Evolutionary conservation across 64 coral and sea anemone genomes (phyloP).

Genomic region (Montipora efflorescens): DNA sequence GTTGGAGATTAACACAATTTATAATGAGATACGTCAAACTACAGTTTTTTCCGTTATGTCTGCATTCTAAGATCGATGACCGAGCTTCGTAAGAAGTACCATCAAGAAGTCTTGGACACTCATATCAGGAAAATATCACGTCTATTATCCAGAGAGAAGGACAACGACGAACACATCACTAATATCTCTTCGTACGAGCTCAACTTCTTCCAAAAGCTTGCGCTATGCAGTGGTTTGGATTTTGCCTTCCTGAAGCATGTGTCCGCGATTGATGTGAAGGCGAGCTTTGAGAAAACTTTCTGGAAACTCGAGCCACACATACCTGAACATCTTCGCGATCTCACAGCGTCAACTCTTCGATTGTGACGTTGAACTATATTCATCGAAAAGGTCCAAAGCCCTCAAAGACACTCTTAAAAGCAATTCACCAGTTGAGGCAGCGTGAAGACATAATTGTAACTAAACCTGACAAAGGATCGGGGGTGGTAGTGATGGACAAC

Average conservation of each 20-base stretch:
- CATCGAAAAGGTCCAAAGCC: no score
- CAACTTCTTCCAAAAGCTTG: constrained; percentile 22
- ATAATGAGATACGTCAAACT: neutral
- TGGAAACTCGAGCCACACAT: neutral
- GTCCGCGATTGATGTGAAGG: neutral
- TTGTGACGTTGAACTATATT: neutral
- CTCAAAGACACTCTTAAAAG: no score
- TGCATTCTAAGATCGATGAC: neutral
- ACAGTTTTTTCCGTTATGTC: neutral
- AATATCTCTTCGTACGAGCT: constrained; percentile 16
- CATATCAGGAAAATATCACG: constrained; percentile 21
- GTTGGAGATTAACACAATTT: neutral
- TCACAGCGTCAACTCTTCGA: neutral
- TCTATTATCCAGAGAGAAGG: neutral
- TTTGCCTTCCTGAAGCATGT: neutral
- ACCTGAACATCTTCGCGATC: neutral
- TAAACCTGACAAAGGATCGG: neutral
- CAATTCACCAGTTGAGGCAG: no score
- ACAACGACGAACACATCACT: constrained; percentile 6
- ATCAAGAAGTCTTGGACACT: neutral
- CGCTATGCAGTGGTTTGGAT: neutral
- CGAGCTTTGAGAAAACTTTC: neutral
- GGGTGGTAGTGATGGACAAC: constrained; percentile 12
- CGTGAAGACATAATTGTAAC: no score
- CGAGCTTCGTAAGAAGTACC: constrained; percentile 13